Base-by-base conservation (phyloP, 2,888 invertebrate genomes). In the Bellardia pandia region DNA sequence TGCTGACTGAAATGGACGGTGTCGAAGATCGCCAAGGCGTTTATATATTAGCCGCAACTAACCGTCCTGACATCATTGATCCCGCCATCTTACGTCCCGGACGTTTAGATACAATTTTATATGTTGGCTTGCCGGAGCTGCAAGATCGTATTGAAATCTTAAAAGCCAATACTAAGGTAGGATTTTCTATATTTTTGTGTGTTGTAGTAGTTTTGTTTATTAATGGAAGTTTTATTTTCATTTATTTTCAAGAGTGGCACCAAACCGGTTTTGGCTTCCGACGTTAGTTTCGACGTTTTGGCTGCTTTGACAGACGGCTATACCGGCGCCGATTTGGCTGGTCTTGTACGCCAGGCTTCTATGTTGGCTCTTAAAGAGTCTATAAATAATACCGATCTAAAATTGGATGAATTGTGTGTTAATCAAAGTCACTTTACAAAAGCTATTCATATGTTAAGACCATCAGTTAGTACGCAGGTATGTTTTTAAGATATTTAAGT, bases 1-100 rank as follows among this genome's bases (percentile, higher is more conserved):
- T 99, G 93, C 94, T 99, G 71, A 99, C 99, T 0, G 99, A 99
- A 95, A 99, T 99, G 99, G 99, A 99, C 92, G 99, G 99, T 3
- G 96, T 99, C 58, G 98, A 98, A 92, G 96, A 96, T 42, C 95
- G 99, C 69, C 96, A 97, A 92, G 98, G 98, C 2, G 99, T 99
- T 5, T 99, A 98, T 93, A 95, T 99, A 30, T 96, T 99, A 94
- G 99, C 98, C 0, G 99, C 99, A 0, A 98, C 98, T 40, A 99
- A 99, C 94, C 95, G 99, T 89, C 98, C 99, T 0, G 99, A 99
- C 91, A 98, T 99, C 33, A 96, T 99, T 80, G 99, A 99, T 94
- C 97, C 98, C 3, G 99, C 99, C 0, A 96, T 99, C 56, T 93
- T 99, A 86, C 94, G 98, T 91, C 95, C 95, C 0, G 99, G 99